These are phyloP conservation scores for Styela clava DNA, from an alignment of 23 tunicate species.

Conservation along the genomic window DNA sequence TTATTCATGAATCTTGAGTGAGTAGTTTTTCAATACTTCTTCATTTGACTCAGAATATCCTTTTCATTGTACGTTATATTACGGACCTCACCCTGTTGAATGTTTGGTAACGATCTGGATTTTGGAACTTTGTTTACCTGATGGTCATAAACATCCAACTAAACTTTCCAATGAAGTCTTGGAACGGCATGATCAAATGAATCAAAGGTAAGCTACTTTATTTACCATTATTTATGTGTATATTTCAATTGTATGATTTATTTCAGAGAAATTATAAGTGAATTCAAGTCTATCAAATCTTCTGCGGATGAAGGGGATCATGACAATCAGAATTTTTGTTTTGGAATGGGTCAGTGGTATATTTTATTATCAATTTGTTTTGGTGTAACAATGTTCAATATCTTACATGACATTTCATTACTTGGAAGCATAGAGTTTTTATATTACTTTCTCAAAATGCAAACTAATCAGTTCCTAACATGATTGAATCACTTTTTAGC, in stretches of 20 bases:
- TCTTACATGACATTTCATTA: no score
- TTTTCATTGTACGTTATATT: conserved; percentile 4
- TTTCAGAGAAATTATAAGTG: conserved; percentile 1
- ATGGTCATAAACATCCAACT: background rate
- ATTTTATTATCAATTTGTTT: no score
- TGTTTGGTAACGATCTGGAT: conserved; percentile 18
- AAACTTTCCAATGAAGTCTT: background rate
- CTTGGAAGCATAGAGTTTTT: no score
- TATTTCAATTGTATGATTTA: background rate
- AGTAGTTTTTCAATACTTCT: background rate
- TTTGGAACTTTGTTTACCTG: background rate
- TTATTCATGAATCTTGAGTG: background rate
- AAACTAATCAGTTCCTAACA: no score
- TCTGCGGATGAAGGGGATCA: conserved; percentile 32
- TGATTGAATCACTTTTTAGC: conserved; percentile 14
- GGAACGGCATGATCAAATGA: conserved; percentile 5
- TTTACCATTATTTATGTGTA: background rate
- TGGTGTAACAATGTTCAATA: no score
- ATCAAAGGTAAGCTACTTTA: background rate
- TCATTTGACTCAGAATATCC: background rate
- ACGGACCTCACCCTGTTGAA: conserved; percentile 23
- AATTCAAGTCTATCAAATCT: background rate
- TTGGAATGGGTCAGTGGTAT: conserved; percentile 40
- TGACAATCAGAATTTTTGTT: conserved; percentile 23
- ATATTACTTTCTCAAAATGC: no score